Evolutionary conservation across 2,797 vertebrate species (phyloP).

Genomic region (Labeo calbasu): DNA sequence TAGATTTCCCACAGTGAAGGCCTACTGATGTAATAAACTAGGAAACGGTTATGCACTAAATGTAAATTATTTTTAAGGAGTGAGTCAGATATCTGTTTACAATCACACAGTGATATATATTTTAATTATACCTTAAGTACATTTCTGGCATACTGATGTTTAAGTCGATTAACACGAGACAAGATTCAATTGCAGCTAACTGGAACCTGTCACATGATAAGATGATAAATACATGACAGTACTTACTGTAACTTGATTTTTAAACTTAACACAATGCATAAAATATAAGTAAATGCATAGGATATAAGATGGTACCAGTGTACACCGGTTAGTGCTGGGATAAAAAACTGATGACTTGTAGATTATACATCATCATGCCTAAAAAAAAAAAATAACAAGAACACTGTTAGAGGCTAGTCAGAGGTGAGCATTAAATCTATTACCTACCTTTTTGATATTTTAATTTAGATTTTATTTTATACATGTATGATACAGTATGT

Average conservation of each 20-base stretch:
- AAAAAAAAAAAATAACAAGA: not conserved
- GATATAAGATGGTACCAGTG: not conserved
- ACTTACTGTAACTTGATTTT: not conserved
- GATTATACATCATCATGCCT: constrained; percentile 36
- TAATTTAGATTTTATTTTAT: not conserved
- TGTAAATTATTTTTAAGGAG: not conserved
- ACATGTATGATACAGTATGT: not conserved
- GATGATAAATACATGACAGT: not conserved
- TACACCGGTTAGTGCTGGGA: not conserved
- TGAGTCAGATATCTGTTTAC: not conserved
- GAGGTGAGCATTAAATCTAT: not conserved
- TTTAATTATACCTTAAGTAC: not conserved
- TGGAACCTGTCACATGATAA: not conserved
- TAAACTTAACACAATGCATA: not conserved
- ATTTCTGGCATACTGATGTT: not conserved
- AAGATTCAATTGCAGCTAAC: not conserved
- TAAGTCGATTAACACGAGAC: constrained; percentile 3
- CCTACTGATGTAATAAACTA: not conserved
- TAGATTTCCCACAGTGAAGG: not conserved
- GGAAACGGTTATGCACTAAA: not conserved
- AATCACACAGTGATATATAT: not conserved
- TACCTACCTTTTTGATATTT: not conserved
- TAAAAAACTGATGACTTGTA: not conserved
- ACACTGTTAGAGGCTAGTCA: constrained; percentile 5
- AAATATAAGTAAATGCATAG: not conserved